Evolutionary conservation across 2,797 vertebrate genomes (phyloP).

Genomic region (Capromys pilorides): DNA sequence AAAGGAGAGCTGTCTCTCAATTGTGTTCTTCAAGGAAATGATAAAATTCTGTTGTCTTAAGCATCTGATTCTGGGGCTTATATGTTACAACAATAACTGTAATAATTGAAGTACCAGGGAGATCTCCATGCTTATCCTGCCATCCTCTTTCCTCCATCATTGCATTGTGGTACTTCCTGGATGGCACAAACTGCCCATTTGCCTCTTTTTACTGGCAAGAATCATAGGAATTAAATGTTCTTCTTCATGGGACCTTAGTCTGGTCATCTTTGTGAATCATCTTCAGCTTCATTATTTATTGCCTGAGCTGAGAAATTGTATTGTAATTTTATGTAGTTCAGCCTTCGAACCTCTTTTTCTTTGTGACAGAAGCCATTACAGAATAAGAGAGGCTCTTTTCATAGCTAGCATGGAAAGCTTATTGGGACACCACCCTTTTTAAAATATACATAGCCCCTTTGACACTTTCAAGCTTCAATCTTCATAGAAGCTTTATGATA

Average conservation of each 20-base stretch:
- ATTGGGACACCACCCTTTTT: neutral
- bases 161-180: neutral
- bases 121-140: neutral
- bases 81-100: neutral
- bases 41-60: neutral
- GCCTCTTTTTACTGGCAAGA: neutral
- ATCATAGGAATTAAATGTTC: conserved; percentile 30
- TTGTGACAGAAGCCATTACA: conserved; percentile 63
- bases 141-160: neutral
- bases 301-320: conserved; percentile 36
- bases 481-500: conserved; percentile 42
- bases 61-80: neutral
- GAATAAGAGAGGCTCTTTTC: conserved; percentile 49
- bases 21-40: neutral
- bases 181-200: neutral
- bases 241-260: conserved; percentile 13
- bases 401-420: conserved; percentile 28
- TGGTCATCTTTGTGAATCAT: conserved; percentile 63
- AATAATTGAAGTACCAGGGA: neutral
- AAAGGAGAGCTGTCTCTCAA: neutral
- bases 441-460: conserved; percentile 33
- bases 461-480: conserved; percentile 35
- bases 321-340: conserved; percentile 64
- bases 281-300: conserved; percentile 62
- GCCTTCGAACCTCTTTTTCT: conserved; percentile 64